These are phyloP conservation scores for Campoplex capitator DNA, from an alignment of 2,888 invertebrate genomes.

Conservation along the genomic window DNA sequence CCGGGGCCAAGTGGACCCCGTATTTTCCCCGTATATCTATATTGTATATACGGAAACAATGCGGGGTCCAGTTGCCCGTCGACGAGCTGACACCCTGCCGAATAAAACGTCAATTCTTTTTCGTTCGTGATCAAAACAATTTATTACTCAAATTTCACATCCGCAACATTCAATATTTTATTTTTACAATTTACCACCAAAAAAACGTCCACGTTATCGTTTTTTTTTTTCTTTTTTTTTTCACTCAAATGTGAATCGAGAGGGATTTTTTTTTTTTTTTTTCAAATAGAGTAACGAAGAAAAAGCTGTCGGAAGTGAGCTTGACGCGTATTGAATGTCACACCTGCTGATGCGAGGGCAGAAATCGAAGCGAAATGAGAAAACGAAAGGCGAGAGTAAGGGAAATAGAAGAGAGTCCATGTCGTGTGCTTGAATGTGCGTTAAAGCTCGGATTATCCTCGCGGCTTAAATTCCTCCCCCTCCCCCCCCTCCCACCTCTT, in stretches of 20 bases:
- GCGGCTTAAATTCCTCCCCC: conserved; percentile 73
- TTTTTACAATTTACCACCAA: not conserved
- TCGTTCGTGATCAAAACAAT: not conserved
- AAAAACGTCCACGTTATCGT: not conserved
- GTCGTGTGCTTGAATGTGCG: conserved; percentile 75
- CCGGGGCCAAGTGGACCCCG: no score
- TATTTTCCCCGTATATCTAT: no score
- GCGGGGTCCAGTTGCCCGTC: no score
- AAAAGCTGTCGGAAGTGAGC: conserved; percentile 30
- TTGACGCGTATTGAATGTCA: conserved; percentile 26
- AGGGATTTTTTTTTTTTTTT: not conserved
- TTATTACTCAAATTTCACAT: not conserved
- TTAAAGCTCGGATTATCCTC: conserved; percentile 79
- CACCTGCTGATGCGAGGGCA: conserved; percentile 54
- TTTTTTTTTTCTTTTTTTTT: not conserved
- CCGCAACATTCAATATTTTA: not conserved
- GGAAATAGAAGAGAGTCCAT: conserved; percentile 66
- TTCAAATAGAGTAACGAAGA: not conserved
- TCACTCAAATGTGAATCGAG: not conserved
- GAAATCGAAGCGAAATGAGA: conserved; percentile 53
- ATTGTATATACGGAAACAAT: no score
- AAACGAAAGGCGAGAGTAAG: conserved; percentile 43
- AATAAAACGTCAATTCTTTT: not conserved
- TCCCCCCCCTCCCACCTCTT: not conserved
- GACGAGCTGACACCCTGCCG: not conserved